These are phyloP conservation scores for Seriola quinqueradiata DNA, from an alignment of 2,113 vertebrate species.

Conservation along the genomic window DNA sequence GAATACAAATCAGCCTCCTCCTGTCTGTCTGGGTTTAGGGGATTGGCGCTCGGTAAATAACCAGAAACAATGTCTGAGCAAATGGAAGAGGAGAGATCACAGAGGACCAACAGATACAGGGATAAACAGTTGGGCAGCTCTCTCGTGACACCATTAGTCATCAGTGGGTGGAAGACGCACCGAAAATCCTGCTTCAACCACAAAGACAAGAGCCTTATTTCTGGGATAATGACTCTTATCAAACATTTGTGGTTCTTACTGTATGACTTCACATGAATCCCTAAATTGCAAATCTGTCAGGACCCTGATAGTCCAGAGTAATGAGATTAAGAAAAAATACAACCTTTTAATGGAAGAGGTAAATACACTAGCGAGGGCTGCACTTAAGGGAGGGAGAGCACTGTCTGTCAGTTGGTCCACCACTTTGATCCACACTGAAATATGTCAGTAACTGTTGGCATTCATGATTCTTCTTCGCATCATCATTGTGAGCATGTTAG, in stretches of 20 bases:
- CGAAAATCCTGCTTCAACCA: conserved; percentile 39
- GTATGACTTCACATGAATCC: conserved; percentile 5
- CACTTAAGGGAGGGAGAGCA: not conserved
- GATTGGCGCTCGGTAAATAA: conserved; percentile 76
- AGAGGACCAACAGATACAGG: conserved; percentile 39
- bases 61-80: conserved; percentile 64
- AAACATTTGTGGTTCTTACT: conserved; percentile 38
- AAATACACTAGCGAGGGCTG: not conserved
- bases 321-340: not conserved
- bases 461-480: not conserved
- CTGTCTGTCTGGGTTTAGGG: conserved; percentile 70
- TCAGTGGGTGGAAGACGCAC: conserved; percentile 30
- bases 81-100: conserved; percentile 62
- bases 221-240: conserved; percentile 33
- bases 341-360: not conserved
- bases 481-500: not conserved
- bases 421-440: too few species aligned
- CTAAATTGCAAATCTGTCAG: conserved; percentile 16
- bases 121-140: conserved; percentile 56
- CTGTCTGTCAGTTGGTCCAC: not conserved
- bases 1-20: conserved; percentile 75
- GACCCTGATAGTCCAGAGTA: not conserved
- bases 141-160: conserved; percentile 56
- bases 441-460: too few species aligned
- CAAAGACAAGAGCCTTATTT: conserved; percentile 35